Evolutionary conservation across 37 sponge, comb jelly and placozoan genomes (phyloP).

Genomic region (Bolinopsis microptera): DNA sequence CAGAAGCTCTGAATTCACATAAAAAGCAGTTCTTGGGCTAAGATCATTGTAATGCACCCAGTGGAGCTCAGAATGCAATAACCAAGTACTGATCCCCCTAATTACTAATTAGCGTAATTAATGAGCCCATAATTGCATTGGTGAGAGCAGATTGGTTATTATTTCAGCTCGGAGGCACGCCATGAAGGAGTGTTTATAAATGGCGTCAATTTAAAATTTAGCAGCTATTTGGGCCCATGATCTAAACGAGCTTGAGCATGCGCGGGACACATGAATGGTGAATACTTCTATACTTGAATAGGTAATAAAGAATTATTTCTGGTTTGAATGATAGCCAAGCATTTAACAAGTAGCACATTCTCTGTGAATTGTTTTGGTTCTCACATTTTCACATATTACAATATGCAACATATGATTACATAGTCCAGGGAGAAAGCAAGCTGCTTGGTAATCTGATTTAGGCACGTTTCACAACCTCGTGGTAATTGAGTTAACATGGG

Average conservation of each 20-base stretch:
- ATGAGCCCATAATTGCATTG: background rate
- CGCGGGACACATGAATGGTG: background rate
- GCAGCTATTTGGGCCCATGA: background rate
- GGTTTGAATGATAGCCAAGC: background rate
- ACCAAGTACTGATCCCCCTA: background rate
- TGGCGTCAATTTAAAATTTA: background rate
- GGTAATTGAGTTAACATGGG: background rate
- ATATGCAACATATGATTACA: background rate
- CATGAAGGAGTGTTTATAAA: background rate
- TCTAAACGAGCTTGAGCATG: background rate
- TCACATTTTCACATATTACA: background rate
- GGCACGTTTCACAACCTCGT: background rate
- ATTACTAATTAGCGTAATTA: background rate
- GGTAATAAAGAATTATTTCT: background rate
- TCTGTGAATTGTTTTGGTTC: background rate
- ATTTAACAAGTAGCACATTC: background rate
- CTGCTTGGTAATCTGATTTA: background rate
- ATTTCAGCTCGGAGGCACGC: background rate
- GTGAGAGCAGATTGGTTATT: background rate
- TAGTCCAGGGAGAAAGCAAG: background rate
- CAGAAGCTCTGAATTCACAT: background rate
- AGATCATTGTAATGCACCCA: background rate
- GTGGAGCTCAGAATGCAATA: background rate
- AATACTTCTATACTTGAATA: too few relatives aligned
- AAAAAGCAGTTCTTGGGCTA: background rate